A percentile compares a stretch with the other conserved stretches of the same genome.
Conservation (phyloP, 2,113 vertebrate genomes). For the Phocoena phocoena region DNA sequence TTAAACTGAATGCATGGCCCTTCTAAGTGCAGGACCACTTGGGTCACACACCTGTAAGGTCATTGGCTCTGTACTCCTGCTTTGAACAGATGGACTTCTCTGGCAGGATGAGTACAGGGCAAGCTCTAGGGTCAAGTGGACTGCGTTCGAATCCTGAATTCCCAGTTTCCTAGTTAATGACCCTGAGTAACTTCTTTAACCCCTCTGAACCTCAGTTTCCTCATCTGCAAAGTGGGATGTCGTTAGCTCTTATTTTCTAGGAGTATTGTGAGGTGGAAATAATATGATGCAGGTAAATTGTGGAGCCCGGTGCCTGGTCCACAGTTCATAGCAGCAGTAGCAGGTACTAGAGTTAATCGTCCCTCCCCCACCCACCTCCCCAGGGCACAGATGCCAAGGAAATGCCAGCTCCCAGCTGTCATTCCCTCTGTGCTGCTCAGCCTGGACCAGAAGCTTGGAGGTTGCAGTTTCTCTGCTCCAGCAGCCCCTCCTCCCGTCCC, state of each 20-base stretch:
- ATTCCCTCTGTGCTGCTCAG: background rate
- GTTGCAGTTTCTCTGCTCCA: background rate
- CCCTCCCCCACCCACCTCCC: background rate
- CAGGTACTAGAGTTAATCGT: background rate
- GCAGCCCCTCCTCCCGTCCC: background rate
- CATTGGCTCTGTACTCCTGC: background rate
- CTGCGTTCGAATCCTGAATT: background rate
- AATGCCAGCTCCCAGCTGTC: background rate
- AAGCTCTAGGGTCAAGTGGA: background rate
- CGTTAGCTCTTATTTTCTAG: background rate
- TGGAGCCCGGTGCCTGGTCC: background rate
- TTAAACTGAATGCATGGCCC: background rate
- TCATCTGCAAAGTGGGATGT: background rate
- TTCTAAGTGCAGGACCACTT: fast-evolving
- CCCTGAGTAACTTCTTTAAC: background rate
- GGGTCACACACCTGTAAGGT: fast-evolving
- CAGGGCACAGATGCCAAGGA: background rate
- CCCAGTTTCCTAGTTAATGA: background rate
- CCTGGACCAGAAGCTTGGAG: background rate
- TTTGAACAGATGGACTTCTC: background rate
- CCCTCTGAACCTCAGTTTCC: background rate
- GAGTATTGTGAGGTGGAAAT: background rate
- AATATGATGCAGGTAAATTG: background rate
- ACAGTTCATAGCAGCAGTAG: fast-evolving
- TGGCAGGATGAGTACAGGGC: background rate